These are phyloP conservation scores for Mythimna albipuncta DNA, from an alignment of 2,888 invertebrate species.

Conservation along the genomic window DNA sequence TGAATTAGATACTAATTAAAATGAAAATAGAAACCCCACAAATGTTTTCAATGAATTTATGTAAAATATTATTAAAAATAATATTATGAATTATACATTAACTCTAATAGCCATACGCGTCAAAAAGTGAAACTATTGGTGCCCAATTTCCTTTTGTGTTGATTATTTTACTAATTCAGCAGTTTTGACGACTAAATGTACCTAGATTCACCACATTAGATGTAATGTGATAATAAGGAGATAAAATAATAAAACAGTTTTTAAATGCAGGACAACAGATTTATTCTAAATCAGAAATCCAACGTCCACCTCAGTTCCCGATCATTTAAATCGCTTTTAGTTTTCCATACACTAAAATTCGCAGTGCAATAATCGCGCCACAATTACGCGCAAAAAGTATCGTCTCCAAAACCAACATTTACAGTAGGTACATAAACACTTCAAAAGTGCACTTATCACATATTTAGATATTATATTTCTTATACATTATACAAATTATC, in stretches of 20 bases:
- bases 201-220: neutral
- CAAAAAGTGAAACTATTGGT: too few species aligned
- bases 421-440: slow-evolving; percentile 26
- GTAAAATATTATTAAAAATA: too few species aligned
- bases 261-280: slow-evolving; percentile 5
- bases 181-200: neutral
- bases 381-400: slow-evolving; percentile 9
- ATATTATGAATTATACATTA: too few species aligned
- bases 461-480: slow-evolving; percentile 8
- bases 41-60: too few species aligned
- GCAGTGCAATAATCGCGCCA: slow-evolving; percentile 2
- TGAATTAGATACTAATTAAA: too few species aligned
- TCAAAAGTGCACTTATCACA: slow-evolving; percentile 47
- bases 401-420: slow-evolving; percentile 10
- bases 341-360: neutral
- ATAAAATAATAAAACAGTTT: slow-evolving; percentile 13
- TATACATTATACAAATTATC: slow-evolving; percentile 29
- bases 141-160: too few species aligned
- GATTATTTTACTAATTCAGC: too few species aligned
- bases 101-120: too few species aligned
- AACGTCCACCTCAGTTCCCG: neutral
- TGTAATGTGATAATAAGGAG: neutral
- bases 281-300: slow-evolving; percentile 12
- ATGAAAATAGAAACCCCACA: too few species aligned
- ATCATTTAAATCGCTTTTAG: neutral